These are phyloP conservation scores for Xerus inauris DNA, from an alignment of 2,113 vertebrate genomes.

Conservation along the genomic window DNA sequence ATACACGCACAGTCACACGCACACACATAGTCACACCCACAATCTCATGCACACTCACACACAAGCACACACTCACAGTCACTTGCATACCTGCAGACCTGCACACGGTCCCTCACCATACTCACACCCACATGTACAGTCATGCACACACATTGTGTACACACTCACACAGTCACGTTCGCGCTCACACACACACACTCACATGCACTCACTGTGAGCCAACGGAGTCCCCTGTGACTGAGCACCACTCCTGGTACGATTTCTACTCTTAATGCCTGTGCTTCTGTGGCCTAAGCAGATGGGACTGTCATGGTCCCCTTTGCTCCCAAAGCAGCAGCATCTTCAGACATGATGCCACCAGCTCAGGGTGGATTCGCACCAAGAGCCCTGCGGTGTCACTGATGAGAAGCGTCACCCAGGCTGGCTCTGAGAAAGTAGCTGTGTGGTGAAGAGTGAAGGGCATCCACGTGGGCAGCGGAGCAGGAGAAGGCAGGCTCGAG, in stretches of 20 bases:
- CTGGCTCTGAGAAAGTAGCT: background rate
- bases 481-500: too few species aligned
- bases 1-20: background rate
- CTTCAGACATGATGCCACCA: accelerated
- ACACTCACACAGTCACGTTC: background rate
- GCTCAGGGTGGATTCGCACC: background rate
- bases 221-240: too few species aligned
- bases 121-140: background rate
- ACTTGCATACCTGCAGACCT: background rate
- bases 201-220: background rate
- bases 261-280: too few species aligned
- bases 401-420: accelerated
- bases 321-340: background rate
- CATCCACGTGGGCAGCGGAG: too few species aligned
- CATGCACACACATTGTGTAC: background rate
- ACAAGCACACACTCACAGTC: too few species aligned
- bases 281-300: background rate
- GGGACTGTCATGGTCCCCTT: too few species aligned
- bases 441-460: too few species aligned
- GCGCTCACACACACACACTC: background rate
- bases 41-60: too few species aligned
- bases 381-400: background rate
- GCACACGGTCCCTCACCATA: background rate
- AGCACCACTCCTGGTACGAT: accelerated
- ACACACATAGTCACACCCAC: background rate